Base-by-base conservation (phyloP, 1,140 invertebrate genomes). In the Eupeodes corollae region DNA sequence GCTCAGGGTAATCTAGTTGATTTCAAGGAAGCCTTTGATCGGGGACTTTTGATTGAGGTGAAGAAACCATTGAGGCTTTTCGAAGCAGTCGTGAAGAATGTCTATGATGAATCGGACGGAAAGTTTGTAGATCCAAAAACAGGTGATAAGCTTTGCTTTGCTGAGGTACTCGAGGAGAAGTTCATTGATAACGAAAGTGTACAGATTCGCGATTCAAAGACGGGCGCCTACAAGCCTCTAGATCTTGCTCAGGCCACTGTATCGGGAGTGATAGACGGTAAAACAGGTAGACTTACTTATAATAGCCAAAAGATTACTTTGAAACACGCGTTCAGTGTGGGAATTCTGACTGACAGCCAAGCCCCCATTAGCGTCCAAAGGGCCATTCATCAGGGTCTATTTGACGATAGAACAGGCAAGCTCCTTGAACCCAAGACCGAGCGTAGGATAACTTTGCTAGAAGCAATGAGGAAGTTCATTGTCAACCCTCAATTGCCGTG, bases 321-420 rank as follows among this genome's bases (percentile, higher is more conserved):
- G 19, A 75, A 75, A 41, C 82, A 90, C 67, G 88, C 88, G 5
- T 84, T 91, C 52, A 80, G 89, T 59, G 75, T 79, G 47, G 87
- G 86, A 42, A 74, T 90, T 39, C 73, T 91, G 13, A 73, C 87
- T 47, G 88, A 91, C 61, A 84, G 79, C 49, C 83, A 83, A 68
- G 82, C 83, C 3, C 77, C 86, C 1, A 76, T 91, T n/a, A 90
- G 88, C 6, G 61, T 94, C 30, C 90, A 92, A 61, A 74, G 84
- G 64, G 85, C 86, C 1, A 80, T 93, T 40, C 86, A 91, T 66
- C 84, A 90, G 70, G 89, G 89, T 3, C 68, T 90, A 0, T 91
- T 91, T 59, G 82, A 88, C 55, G 83, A 86, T 44, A 72, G 74
- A 44, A 81, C 78, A 1, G 87, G 89, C n/a, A 85, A 86, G 71